phyloP scores from a whole-genome alignment of 2,888 invertebrate species.

The Nomada hirtipes region DNA sequence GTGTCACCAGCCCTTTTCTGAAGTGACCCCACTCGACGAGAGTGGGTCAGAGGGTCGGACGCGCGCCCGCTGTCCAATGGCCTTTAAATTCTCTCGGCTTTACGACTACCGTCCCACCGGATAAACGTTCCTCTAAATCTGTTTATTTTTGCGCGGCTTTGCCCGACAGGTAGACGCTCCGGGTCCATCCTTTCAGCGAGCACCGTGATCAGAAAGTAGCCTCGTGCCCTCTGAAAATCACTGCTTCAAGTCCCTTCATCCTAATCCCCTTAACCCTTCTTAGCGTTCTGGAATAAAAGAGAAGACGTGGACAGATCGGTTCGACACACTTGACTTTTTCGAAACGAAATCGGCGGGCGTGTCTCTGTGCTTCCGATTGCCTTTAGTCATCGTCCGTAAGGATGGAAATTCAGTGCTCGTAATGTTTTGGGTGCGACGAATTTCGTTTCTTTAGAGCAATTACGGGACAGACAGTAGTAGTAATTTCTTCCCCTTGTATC shows the following conservation, averaged over 20 bases:
- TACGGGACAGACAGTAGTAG: no score
- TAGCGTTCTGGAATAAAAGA: constrained; percentile 44
- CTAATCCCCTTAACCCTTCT: constrained; percentile 67
- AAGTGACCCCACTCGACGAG: constrained; percentile 61
- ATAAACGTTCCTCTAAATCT: constrained; percentile 70
- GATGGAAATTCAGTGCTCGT: background rate
- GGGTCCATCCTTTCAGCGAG: background rate
- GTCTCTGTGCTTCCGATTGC: background rate
- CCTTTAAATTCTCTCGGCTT: constrained; percentile 65
- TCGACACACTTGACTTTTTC: constrained; percentile 64
- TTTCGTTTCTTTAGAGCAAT: background rate
- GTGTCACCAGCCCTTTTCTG: constrained; percentile 74
- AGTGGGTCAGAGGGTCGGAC: constrained; percentile 77
- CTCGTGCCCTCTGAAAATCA: constrained; percentile 30
- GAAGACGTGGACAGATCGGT: constrained; percentile 37
- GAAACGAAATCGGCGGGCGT: background rate
- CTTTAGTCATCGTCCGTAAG: background rate
- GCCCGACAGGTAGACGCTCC: constrained; percentile 61
- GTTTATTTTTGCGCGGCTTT: constrained; percentile 78
- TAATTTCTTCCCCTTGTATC: no score
- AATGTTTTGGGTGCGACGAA: no score
- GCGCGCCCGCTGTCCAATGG: constrained; percentile 71
- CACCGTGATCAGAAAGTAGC: constrained; percentile 12
- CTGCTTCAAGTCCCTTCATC: constrained; percentile 25
- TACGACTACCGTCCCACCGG: constrained; percentile 54